Evolutionary conservation across 2,113 vertebrate genomes (phyloP), one percentile per base, ranked within the genome.

Genomic region (Phalacrocorax aristotelis): DNA sequence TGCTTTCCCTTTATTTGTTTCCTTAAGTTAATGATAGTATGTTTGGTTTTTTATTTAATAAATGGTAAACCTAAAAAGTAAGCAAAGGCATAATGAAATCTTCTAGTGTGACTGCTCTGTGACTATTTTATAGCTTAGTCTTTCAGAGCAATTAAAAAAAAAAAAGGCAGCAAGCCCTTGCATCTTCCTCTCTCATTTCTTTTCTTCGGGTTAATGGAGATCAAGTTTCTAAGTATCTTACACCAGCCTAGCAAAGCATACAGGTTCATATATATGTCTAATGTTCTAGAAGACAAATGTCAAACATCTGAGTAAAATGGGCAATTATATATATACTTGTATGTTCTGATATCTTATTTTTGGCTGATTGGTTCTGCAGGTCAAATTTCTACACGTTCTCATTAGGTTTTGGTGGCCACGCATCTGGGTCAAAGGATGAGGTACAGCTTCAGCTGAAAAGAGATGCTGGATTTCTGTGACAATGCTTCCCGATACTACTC

Each of bases 361-460:
- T 32, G 62, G 23, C 36, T 52, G 46, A 34, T 81, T 7, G 22
- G 10, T 80, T 57, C 60, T 62, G 13, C 49, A 44, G 22, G 42
- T 52, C 36, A 75, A 49, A 46, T 20, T 84, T 34, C 16, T 21
- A 11, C 15, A 1, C 0, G 0, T 66, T 58, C 36, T 46, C 34
- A 7, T 34, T 22, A 38, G 40, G 36, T n/a, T 78, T 77, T 75
- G 57, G 29, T 57, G 72, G n/a, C 34, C 83, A 40, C 19, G 10
- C 4, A 0, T 48, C 11, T 30, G 38, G 12, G 17, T 76, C 15
- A 44, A 62, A 91, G 26, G 17, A 38, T 5, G 12, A 70, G 15
- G 9, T 8, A 12, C 29, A 95, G 42, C 81, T 95, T 83, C 81
- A 80, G 30, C 61, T 87, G 61, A 25, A 75, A 66, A 25, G 70